Evolutionary conservation across 2,888 invertebrate genomes (phyloP).

Genomic region (Volucella bombylans): DNA sequence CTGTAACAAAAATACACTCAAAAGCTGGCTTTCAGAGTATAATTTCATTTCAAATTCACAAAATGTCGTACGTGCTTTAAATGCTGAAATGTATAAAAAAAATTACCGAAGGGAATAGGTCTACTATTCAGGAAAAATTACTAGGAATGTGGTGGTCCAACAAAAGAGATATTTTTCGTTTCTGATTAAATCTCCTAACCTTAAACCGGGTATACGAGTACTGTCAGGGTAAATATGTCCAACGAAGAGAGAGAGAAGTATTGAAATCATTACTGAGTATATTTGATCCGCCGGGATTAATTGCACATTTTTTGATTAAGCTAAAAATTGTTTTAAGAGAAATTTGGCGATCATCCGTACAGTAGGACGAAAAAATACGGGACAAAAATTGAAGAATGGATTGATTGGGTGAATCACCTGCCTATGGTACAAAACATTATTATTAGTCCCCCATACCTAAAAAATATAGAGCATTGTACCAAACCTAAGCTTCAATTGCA

Average conservation of each 20-base stretch:
- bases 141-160: too few species aligned
- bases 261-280: constrained; percentile 15
- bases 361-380: constrained; percentile 3
- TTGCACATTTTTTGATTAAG: too few species aligned
- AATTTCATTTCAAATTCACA: constrained; percentile 13
- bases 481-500: background rate
- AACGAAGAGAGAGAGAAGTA: background rate
- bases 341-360: background rate
- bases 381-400: constrained; percentile 8
- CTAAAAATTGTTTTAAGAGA: too few species aligned
- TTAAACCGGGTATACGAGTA: background rate
- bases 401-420: too few species aligned
- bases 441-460: background rate
- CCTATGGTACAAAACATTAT: constrained; percentile 5
- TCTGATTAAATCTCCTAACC: background rate
- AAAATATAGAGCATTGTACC: background rate
- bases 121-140: background rate
- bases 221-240: background rate
- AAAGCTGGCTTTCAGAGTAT: constrained; percentile 3
- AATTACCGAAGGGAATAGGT: background rate
- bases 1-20: background rate
- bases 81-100: constrained; percentile 5
- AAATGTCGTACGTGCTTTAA: constrained; percentile 1
- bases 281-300: constrained; percentile 17
- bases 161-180: background rate